phyloP scores from a whole-genome alignment of 2,888 invertebrate genomes.

The Xanthorhoe designata region DNA sequence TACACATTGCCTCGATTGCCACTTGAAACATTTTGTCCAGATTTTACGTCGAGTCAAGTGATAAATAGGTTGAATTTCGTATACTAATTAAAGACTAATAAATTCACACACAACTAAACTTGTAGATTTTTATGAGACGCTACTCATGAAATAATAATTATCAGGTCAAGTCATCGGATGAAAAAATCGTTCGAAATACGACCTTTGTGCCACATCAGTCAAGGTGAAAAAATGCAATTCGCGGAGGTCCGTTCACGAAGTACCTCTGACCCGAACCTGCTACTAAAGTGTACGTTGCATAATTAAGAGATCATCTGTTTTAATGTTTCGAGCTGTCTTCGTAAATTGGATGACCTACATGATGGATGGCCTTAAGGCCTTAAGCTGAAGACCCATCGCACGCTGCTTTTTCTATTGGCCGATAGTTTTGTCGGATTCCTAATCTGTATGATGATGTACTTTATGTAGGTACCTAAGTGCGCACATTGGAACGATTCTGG shows the following conservation, averaged over 20 bases:
- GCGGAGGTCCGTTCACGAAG: constrained; percentile 15
- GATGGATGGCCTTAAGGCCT: constrained; percentile 29
- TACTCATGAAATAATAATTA: neutral
- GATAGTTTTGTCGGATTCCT: no score
- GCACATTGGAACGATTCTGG: no score
- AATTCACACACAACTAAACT: no score
- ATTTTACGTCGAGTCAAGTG: no score
- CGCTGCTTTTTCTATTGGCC: no score
- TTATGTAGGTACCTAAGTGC: no score
- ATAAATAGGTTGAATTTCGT: no score
- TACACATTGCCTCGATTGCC: no score
- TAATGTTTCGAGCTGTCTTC: constrained; percentile 21
- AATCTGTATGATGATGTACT: no score
- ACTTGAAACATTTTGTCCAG: no score
- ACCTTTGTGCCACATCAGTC: constrained; percentile 14
- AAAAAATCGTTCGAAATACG: constrained; percentile 5
- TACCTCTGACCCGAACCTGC: constrained; percentile 30
- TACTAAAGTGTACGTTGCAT: constrained; percentile 26
- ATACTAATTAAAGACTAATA: no score
- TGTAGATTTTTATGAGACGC: no score
- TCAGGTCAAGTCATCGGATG: neutral
- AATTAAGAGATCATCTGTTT: constrained; percentile 21
- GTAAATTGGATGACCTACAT: constrained; percentile 36
- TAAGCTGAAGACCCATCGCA: neutral
- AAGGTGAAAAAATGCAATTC: constrained; percentile 19